Conservation (phyloP, 2,113 vertebrate species). For the Solenodon paradoxus region DNA sequence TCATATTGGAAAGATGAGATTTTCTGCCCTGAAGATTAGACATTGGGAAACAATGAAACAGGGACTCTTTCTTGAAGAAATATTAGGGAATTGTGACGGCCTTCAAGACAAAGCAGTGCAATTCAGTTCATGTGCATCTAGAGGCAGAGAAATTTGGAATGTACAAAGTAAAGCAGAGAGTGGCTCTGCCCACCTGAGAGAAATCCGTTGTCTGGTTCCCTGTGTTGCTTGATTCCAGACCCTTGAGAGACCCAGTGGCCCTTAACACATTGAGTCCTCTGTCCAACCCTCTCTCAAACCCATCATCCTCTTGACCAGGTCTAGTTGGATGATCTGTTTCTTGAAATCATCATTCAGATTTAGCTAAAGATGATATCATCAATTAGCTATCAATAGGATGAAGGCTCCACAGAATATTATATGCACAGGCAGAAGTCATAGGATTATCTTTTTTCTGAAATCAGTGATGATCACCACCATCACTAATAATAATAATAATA, state of each 20-base stretch:
- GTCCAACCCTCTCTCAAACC: neutral
- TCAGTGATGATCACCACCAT: neutral
- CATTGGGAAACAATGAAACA: neutral
- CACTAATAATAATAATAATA: neutral
- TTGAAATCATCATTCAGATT: neutral
- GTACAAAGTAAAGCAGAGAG: neutral
- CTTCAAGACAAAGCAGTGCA: neutral
- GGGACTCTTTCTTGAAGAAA: neutral
- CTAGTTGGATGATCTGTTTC: neutral
- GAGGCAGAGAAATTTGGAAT: neutral
- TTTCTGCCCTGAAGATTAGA: neutral
- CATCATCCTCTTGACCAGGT: neutral
- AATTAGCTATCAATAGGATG: neutral
- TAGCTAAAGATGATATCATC: neutral
- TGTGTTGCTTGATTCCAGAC: neutral
- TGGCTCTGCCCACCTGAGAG: neutral
- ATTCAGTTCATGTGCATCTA: neutral
- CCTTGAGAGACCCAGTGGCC: fast-evolving
- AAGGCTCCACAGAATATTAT: neutral
- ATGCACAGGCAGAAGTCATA: neutral
- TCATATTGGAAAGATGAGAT: neutral
- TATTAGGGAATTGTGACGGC: fast-evolving
- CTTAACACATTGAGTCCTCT: neutral
- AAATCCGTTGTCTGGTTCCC: fast-evolving
- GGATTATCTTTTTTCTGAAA: neutral